Conservation (phyloP, 2,888 invertebrate species). For the Mesodorylaimus sp. region DNA sequence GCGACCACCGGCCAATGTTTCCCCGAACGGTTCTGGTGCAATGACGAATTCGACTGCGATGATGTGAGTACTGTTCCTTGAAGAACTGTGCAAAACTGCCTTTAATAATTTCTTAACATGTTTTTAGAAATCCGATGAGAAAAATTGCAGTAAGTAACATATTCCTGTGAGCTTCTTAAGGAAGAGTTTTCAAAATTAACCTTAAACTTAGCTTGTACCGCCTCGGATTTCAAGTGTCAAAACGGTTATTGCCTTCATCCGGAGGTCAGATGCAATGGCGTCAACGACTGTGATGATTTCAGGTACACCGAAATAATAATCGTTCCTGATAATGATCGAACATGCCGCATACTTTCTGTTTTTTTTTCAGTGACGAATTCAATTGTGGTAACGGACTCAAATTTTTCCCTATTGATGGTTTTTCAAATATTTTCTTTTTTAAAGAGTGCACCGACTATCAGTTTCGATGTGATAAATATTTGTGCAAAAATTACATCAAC, state of each 20-base stretch:
- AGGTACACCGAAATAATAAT: too few relatives aligned
- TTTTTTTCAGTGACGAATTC: slow-evolving; percentile 3
- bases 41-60: slow-evolving; percentile 7
- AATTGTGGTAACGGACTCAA: not conserved
- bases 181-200: too few relatives aligned
- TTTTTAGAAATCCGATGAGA: too few relatives aligned
- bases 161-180: too few relatives aligned
- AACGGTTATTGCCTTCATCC: not conserved
- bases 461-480: slow-evolving; percentile 5
- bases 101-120: too few relatives aligned
- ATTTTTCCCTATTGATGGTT: too few relatives aligned
- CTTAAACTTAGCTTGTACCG: not conserved
- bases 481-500: slow-evolving; percentile 5
- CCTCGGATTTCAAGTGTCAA: not conserved
- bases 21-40: slow-evolving; percentile 1
- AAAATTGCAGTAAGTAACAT: too few relatives aligned
- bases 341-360: too few relatives aligned
- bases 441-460: slow-evolving; percentile 3
- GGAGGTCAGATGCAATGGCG: slow-evolving; percentile 1
- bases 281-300: slow-evolving; percentile 4
- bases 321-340: too few relatives aligned
- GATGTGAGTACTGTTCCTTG: too few relatives aligned
- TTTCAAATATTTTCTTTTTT: too few relatives aligned
- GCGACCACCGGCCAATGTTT: slow-evolving; percentile 7
- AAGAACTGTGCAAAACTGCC: too few relatives aligned